Conservation (phyloP, 2,888 invertebrate species). For the Orchestes rusci region DNA sequence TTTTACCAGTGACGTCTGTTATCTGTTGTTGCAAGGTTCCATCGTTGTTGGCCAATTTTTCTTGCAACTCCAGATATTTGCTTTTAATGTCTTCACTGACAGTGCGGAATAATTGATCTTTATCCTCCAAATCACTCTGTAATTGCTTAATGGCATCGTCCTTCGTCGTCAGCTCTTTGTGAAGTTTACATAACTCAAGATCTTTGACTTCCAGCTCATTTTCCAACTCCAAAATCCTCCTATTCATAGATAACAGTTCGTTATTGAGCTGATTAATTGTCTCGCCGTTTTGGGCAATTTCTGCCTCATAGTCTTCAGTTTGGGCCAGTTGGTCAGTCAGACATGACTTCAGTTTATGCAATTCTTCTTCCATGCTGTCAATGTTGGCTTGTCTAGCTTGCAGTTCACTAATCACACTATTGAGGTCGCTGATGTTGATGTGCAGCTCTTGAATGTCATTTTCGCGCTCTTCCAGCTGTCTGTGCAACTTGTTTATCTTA, state of each 20-base stretch:
- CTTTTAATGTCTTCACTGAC: conserved; percentile 40
- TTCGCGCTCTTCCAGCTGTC: conserved; percentile 33
- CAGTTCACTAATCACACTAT: conserved; percentile 46
- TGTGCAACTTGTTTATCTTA: conserved; percentile 34
- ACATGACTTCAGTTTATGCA: conserved; percentile 49
- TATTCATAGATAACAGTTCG: conserved; percentile 49
- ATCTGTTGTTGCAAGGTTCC: conserved; percentile 39
- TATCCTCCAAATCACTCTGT: conserved; percentile 42
- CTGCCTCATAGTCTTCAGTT: conserved; percentile 49
- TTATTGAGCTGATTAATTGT: conserved; percentile 55
- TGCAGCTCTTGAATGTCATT: conserved; percentile 40
- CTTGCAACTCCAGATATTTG: conserved; percentile 39
- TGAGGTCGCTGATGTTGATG: conserved; percentile 47
- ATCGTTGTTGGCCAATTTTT: conserved; percentile 37
- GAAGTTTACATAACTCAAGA: conserved; percentile 45
- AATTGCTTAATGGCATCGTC: conserved; percentile 40
- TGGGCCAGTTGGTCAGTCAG: conserved; percentile 49
- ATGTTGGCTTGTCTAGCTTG: conserved; percentile 45
- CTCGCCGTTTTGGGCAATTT: conserved; percentile 49
- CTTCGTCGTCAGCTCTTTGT: conserved; percentile 36
- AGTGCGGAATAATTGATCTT: conserved; percentile 41
- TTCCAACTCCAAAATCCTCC: conserved; percentile 43
- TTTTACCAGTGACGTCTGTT: conserved; percentile 53
- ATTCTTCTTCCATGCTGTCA: conserved; percentile 49
- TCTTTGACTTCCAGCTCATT: conserved; percentile 43